Evolutionary conservation across 1,140 invertebrate species (phyloP).

Genomic region (Lepidurus couesii): DNA sequence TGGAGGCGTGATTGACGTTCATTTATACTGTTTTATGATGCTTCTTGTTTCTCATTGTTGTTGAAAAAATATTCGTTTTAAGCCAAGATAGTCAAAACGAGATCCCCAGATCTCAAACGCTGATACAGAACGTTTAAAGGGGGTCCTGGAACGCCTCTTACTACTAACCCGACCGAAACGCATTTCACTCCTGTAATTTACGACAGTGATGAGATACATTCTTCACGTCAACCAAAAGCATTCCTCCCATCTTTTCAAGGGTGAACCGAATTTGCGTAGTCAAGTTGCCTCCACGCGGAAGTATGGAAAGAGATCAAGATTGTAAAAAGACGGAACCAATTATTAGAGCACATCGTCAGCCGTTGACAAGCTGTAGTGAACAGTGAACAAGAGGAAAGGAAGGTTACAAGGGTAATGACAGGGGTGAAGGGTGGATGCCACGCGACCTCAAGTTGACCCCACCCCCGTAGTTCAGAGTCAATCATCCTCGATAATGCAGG

Average conservation of each 20-base stretch:
- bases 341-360: background rate
- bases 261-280: background rate
- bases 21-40: background rate
- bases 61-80: background rate
- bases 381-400: background rate
- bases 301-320: background rate
- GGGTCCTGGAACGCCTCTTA: background rate
- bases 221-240: background rate
- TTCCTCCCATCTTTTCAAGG: background rate
- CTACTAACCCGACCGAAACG: background rate
- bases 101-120: background rate
- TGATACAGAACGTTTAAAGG: background rate
- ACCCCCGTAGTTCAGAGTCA: slow-evolving; percentile 1
- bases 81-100: background rate
- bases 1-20: slow-evolving; percentile 1
- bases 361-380: slow-evolving; percentile 2
- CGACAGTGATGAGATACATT: background rate
- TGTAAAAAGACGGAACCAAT: background rate
- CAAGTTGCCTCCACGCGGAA: background rate
- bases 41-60: background rate
- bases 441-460: background rate
- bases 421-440: background rate
- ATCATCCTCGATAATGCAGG: background rate
- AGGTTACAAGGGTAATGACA: background rate
- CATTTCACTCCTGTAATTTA: slow-evolving; percentile 13